Percentiles rank a stretch among this genome's conserved stretches.
Evolutionary conservation across 2,113 vertebrate genomes (phyloP).

Genomic region (Corythornis madagascariensis): DNA sequence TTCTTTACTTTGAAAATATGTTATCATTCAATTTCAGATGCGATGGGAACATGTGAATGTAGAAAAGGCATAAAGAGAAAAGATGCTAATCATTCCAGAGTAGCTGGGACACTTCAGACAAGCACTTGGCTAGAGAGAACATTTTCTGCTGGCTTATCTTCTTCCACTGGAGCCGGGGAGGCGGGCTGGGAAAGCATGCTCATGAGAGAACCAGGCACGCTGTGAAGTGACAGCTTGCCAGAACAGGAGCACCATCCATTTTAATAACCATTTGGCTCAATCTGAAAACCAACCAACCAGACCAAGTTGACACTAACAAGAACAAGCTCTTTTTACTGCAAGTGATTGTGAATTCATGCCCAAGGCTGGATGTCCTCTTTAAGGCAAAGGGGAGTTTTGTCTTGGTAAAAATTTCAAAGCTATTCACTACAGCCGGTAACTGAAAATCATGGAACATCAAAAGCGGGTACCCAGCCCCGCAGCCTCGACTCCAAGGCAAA

Average conservation of each 20-base stretch:
- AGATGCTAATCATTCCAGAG: slow-evolving; percentile 35
- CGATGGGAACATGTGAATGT: background rate
- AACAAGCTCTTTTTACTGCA: slow-evolving; percentile 51
- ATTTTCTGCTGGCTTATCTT: slow-evolving; percentile 53
- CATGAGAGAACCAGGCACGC: background rate
- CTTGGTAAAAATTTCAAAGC: slow-evolving; percentile 55
- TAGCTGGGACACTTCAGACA: slow-evolving; percentile 40
- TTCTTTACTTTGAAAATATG: background rate
- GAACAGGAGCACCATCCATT: slow-evolving; percentile 61
- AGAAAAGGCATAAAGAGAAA: background rate
- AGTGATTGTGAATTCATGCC: slow-evolving; percentile 44
- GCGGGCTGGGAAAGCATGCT: background rate
- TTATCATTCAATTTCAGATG: slow-evolving; percentile 38
- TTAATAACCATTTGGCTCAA: slow-evolving; percentile 69
- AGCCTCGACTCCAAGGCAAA: slow-evolving; percentile 9
- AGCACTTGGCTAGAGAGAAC: slow-evolving; percentile 27
- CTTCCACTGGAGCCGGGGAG: background rate
- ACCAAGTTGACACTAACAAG: slow-evolving; percentile 62
- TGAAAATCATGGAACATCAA: slow-evolving; percentile 43
- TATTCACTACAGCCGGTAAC: background rate
- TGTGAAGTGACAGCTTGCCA: slow-evolving; percentile 62
- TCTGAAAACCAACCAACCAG: slow-evolving; percentile 67
- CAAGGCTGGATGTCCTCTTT: slow-evolving; percentile 55
- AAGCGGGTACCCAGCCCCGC: background rate
- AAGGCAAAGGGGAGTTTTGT: slow-evolving; percentile 48